phyloP scores from a whole-genome alignment of 2,113 vertebrate genomes.

The Carlito syrichta region DNA sequence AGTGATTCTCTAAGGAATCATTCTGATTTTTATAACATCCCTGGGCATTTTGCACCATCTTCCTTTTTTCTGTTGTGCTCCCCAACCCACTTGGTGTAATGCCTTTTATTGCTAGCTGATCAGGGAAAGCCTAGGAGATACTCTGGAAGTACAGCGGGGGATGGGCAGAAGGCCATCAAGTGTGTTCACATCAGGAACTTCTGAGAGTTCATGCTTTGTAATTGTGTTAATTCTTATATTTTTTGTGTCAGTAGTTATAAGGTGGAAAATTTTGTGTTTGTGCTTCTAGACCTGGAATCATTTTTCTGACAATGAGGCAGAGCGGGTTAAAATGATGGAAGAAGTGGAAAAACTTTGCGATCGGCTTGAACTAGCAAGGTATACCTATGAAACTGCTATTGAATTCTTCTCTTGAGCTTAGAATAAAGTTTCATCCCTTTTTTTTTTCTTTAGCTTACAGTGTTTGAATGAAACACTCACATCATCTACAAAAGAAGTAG shows the following conservation, averaged over 20 bases:
- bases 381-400: not conserved
- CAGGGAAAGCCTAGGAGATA: not conserved
- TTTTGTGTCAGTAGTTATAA: not conserved
- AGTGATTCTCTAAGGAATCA: not conserved
- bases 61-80: not conserved
- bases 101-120: not conserved
- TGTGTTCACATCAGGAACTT: not conserved
- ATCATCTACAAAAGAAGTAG: slow-evolving; percentile 90
- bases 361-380: slow-evolving; percentile 95
- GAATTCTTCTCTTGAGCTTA: slow-evolving; percentile 55
- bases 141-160: not conserved
- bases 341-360: slow-evolving; percentile 99
- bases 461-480: slow-evolving; percentile 94
- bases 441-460: slow-evolving; percentile 89
- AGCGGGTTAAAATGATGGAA: slow-evolving; percentile 98
- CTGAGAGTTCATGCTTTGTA: not conserved
- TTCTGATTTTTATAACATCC: not conserved
- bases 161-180: not conserved
- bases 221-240: not conserved
- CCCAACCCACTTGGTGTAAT: not conserved
- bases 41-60: not conserved
- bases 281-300: slow-evolving; percentile 95
- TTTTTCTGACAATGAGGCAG: slow-evolving; percentile 93
- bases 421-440: slow-evolving; percentile 70
- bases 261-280: slow-evolving; percentile 65